Base-by-base conservation (phyloP, 2,797 vertebrate genomes). In the Leptoclinus maculatus region DNA sequence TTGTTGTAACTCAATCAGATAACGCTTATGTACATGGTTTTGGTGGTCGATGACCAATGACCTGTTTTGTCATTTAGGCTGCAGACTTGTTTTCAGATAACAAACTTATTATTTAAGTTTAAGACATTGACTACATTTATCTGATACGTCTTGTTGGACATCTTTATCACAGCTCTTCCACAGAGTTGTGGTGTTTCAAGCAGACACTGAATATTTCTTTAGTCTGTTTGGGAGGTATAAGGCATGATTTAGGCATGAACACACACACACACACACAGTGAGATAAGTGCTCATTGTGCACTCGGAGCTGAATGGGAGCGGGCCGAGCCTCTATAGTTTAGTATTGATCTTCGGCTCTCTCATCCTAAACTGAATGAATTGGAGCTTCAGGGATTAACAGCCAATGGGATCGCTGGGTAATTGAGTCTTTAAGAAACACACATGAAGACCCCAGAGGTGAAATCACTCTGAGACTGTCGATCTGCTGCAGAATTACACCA, bases 341-440 rank as follows among this genome's bases (percentile, higher is more conserved):
- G 83, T 91, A 93, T 94, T 83, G 91, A 94, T 94, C 90, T 75
- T 74, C 51, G 4, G 64, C 83, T 69, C 75, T 82, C 84, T 90
- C 84, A 80, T 84, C 78, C 76, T 71, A 76, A 87, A 83, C 83
- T 74, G 75, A 88, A 84, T 79, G 78, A 83, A 90, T 69, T 34
- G 80, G 70, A 65, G 85, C 87, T 84, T 84, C 53, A 56, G 78
- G 84, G 80, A 89, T 90, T 85, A 87, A 85, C 86, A 79, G 82
- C 84, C 86, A 85, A 79, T 78, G 53, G 70, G 83, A 87, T 83
- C 9, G 57, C 80, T 79, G 69, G 66, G 76, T 92, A 91, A 92
- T 89, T 86, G 89, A 90, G 88, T 90, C 87, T 86, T 91, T 83
- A 79, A 88, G 87, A 86, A 79, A 71, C 80, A 76, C 78, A 84